Evolutionary conservation across 2,113 vertebrate genomes (phyloP), one percentile per base, ranked within the genome.

Genomic region (Mohoua ochrocephala): DNA sequence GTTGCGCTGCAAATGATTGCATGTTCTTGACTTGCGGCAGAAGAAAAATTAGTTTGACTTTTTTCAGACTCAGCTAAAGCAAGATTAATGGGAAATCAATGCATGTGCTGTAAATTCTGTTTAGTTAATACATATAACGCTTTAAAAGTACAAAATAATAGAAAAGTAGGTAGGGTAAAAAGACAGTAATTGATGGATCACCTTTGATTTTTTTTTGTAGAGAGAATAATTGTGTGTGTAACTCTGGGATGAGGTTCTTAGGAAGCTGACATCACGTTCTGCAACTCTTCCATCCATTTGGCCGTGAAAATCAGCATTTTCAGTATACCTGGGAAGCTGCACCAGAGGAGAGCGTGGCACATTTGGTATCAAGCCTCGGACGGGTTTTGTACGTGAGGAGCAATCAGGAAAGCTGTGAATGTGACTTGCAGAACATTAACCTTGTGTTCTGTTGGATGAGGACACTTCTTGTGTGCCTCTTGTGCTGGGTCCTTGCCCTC

Each of bases 151-250:
- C 49, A 83, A 91, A 94, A 90, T 81, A 78, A 95, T 86, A 91
- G 91, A 65, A 92, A 91, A 90, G 41, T 56, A 63, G 35, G 56
- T 67, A 56, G 37, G 42, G 52, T 77, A 90, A 97, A 83, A 89
- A 92, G 96, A 87, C 90, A 95, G 86, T 89, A 97, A 94, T 97
- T 94, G 92, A 95, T 93, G 90, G 74, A 92, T 96, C 65, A 53
- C 45, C 31, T 96, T 83, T 93, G 89, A 56, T 80, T 82, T 91
- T 75, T 75, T 63, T 41, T 56, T 44, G 26, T 41, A 24, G 75
- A 59, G 86, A 50, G 57, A 82, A 94, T 93, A 94, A 97, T 67
- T 81, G 75, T 68, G 70, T 70, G 54, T 92, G 53, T 54, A 44
- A 63, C 67, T 70, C 65, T 22, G 54, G 84, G 54, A 68, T 65